Conservation (phyloP, 2,113 vertebrate species). For the Saguinus imperator region DNA sequence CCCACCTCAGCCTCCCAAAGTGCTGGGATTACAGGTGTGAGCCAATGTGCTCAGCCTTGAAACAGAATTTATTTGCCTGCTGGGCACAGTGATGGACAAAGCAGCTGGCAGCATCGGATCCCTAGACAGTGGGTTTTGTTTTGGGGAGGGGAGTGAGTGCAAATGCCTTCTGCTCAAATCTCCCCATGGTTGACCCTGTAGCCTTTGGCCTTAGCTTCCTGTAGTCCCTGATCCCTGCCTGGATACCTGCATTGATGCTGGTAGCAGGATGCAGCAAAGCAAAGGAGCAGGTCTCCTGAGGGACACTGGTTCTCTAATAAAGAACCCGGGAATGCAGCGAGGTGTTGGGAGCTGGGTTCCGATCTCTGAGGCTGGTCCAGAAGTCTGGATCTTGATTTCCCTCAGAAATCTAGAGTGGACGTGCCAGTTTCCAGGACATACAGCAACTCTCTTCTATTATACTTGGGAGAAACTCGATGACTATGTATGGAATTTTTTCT, state of each 20-base stretch:
- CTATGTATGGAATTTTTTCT: conserved; percentile 48
- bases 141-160: not conserved
- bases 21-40: too few species aligned
- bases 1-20: too few species aligned
- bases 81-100: not conserved
- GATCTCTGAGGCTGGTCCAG: not conserved
- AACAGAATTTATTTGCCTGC: not conserved
- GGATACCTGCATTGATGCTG: not conserved
- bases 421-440: not conserved
- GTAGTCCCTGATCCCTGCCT: not conserved
- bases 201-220: not conserved
- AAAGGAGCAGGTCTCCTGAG: not conserved
- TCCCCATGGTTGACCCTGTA: not conserved
- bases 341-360: not conserved
- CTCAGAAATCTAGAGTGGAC: conserved; percentile 11
- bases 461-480: not conserved
- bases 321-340: not conserved
- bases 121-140: not conserved
- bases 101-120: not conserved
- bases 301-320: not conserved
- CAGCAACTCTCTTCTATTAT: not conserved
- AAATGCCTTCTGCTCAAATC: not conserved
- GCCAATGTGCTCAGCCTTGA: not conserved
- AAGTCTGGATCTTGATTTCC: not conserved
- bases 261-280: not conserved